Evolutionary conservation across 2,797 vertebrate species (phyloP), one percentile per base, ranked within the genome.

Genomic region (Echeneis naucrates): DNA sequence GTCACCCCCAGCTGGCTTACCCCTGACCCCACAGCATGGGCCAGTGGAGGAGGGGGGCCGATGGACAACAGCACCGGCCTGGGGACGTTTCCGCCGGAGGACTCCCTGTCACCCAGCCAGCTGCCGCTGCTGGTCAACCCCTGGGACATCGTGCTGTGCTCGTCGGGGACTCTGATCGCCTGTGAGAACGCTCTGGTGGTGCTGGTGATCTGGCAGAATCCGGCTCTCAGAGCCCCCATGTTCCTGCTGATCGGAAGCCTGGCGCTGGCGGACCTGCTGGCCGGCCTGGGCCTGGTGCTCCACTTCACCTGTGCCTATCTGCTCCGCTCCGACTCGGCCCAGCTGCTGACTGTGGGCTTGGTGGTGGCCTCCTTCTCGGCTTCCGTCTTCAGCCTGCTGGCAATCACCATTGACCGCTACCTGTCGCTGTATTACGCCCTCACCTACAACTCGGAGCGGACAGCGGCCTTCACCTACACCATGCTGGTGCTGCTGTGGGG

Each of bases 131-230:
- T 94, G 57, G 94, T 99, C 72, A 99, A 99, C 95, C 98, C 98
- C 42, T 99, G 98, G 98, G 98, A 99, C 93, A 96, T 99, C 48
- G 97, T 99, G 75, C 90, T 99, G 86, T 99, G 98, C 77, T 95
- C 96, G 37, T 99, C 98, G 0, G 98, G 98, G 73, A 99, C 97
- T 37, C 95, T 99, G 82, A 99, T 99, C 67, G 98, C 97, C 87
- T 99, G 97, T 2, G 98, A 99, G 88, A 99, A 99, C 60, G 97
- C 98, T 32, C 27, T 99, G 75, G 98, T 99, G 92, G 97, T 99
- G 70, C 95, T 99, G 87, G 96, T 99, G n/a, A 99, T 99, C 94
- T 97, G 98, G 96, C 97, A 99, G 92, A 99, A 97, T 87, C 96
- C 98, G 8, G 95, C 96, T 26, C 96, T 99, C 61, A 92, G 98